Evolutionary conservation across 2,888 invertebrate genomes (phyloP).

Genomic region (Baronia brevicornis): DNA sequence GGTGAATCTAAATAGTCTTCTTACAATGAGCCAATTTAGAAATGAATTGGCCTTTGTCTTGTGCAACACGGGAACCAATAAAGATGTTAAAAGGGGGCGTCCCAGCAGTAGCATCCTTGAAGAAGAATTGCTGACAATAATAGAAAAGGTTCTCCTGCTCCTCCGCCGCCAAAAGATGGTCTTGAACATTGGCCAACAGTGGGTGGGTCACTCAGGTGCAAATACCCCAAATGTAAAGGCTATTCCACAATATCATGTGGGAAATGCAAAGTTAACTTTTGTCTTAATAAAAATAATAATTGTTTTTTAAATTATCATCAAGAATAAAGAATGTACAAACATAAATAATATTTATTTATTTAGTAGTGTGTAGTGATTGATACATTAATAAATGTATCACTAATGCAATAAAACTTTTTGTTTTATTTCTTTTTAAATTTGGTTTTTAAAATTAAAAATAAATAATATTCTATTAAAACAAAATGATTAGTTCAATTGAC

Average conservation of each 20-base stretch:
- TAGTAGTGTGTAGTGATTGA: no score
- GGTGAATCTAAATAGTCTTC: constrained; percentile 31
- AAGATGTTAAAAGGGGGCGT: constrained; percentile 33
- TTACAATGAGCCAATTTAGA: constrained; percentile 31
- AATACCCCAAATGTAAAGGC: constrained; percentile 37
- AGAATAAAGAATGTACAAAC: constrained; percentile 22
- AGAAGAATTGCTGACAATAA: constrained; percentile 31
- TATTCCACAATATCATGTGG: constrained; percentile 35
- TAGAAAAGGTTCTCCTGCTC: constrained; percentile 33
- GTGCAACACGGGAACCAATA: constrained; percentile 35
- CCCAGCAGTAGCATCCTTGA: constrained; percentile 32
- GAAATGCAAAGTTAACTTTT: constrained; percentile 38
- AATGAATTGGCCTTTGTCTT: constrained; percentile 36
- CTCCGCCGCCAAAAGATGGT: constrained; percentile 36
- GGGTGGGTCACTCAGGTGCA: constrained; percentile 36
- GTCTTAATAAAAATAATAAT: constrained; percentile 32
- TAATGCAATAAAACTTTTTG: no score
- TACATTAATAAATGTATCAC: no score
- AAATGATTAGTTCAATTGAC: no score
- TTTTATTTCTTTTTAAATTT: no score
- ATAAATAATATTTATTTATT: constrained; percentile 9
- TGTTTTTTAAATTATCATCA: constrained; percentile 33
- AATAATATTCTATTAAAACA: no score
- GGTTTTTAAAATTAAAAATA: no score
- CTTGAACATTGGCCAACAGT: constrained; percentile 39